Conservation (phyloP, 2,888 invertebrate genomes). For the Ennomos fuscantarius region DNA sequence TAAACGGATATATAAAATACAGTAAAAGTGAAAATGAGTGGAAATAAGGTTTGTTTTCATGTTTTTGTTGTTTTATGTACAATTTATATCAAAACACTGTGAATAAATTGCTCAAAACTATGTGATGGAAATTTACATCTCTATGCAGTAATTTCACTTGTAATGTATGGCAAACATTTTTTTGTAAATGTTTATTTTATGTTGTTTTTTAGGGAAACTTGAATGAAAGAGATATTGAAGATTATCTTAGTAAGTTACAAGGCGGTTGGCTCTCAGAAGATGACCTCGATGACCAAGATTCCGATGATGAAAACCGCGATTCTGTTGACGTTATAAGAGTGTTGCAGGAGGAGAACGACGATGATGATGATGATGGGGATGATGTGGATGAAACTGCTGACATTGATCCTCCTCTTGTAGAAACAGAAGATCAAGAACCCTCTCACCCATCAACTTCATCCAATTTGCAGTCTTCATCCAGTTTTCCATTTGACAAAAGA, state of each 20-base stretch:
- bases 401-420: constrained; percentile 51
- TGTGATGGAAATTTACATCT: constrained; percentile 47
- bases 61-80: constrained; percentile 48
- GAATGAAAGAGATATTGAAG: constrained; percentile 47
- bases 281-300: constrained; percentile 51
- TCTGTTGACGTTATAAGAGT: constrained; percentile 52
- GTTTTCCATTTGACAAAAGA: constrained; percentile 54
- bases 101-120: constrained; percentile 51
- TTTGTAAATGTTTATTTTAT: constrained; percentile 50
- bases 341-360: constrained; percentile 50
- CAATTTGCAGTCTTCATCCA: constrained; percentile 31
- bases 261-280: constrained; percentile 51
- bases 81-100: constrained; percentile 49
- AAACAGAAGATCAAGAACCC: constrained; percentile 47
- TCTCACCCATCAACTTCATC: constrained; percentile 47
- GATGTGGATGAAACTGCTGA: constrained; percentile 52
- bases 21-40: constrained; percentile 45
- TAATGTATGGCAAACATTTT: constrained; percentile 43
- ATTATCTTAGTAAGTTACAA: constrained; percentile 47
- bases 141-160: constrained; percentile 50
- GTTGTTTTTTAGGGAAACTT: constrained; percentile 51
- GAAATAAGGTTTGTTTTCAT: constrained; percentile 45
- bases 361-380: constrained; percentile 42
- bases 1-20: constrained; percentile 35
- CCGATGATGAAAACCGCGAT: constrained; percentile 48